Conservation (phyloP, 2,888 invertebrate species). For the Calephelis perditalis region DNA sequence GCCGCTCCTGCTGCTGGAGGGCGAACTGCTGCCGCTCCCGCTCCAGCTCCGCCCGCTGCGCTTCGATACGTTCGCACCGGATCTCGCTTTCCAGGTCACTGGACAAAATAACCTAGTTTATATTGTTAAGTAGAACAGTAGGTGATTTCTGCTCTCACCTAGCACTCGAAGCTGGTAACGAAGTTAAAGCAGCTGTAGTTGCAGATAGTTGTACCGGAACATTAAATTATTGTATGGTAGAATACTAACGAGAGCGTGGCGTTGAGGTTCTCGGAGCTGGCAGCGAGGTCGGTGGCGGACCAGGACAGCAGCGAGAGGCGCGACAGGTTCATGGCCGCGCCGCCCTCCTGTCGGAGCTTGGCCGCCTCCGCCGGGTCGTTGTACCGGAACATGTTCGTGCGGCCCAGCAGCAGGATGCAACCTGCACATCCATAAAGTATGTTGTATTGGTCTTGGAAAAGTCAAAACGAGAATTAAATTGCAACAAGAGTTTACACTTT, state of each 20-base stretch:
- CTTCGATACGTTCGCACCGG: constrained; percentile 81
- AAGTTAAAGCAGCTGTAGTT: not conserved
- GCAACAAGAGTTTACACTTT: too few relatives aligned
- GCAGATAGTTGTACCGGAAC: not conserved
- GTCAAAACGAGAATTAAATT: too few relatives aligned
- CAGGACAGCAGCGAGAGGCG: constrained; percentile 89
- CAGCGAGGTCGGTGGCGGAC: constrained; percentile 89
- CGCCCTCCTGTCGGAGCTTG: constrained; percentile 86
- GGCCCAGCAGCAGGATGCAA: constrained; percentile 86
- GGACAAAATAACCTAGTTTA: constrained; percentile 2
- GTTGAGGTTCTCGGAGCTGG: constrained; percentile 82
- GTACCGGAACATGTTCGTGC: constrained; percentile 91
- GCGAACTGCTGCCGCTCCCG: constrained; percentile 79
- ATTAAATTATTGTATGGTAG: not conserved
- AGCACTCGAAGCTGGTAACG: too few relatives aligned
- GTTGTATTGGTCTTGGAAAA: too few relatives aligned
- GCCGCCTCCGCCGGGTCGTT: constrained; percentile 94
- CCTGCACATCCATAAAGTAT: constrained; percentile 53
- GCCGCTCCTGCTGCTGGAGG: constrained; percentile 74
- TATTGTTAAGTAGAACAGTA: too few relatives aligned
- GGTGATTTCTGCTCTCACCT: too few relatives aligned
- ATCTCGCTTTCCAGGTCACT: constrained; percentile 68
- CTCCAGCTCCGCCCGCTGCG: constrained; percentile 78
- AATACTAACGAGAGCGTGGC: constrained; percentile 56
- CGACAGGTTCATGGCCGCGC: constrained; percentile 86